Evolutionary conservation across 1,140 invertebrate species (phyloP), one percentile per base, ranked within the genome.

Genomic region (Calliopsis andreniformis): DNA sequence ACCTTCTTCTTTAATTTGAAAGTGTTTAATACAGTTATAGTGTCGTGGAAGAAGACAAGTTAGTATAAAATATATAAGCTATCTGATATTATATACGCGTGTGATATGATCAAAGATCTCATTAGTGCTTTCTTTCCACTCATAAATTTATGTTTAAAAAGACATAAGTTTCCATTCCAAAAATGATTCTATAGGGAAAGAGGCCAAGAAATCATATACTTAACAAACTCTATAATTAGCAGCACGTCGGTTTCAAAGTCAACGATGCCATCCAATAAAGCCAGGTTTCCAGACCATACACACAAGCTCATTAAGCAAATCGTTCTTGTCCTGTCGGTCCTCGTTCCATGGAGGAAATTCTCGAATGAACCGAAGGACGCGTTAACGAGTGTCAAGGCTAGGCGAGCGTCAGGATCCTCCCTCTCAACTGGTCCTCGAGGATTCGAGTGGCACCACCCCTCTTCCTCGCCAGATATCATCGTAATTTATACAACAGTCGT

Each of bases 401-500:
- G 10, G 30, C 43, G n/a, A 64, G 42, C 35, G 23, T 7, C 25
- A 30, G 12, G 42, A 16, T 73, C 16, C 3, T 25, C 20, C 32
- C 61, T 39, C 64, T 51, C 42, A n/a, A 28, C 35, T 59, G 45
- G 39, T 81, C 14, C 58, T 75, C 76, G 32, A 43, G 45, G 58
- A 69, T 64, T 64, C 68, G 63, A 68, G 68, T 59, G 55, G 72
- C 55, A 59, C 10, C 58, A 30, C n/a, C 35, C 39, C 58, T 25
- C 28, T 68, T 69, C 56, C 10, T 32, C 32, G 30, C 47, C 63
- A 80, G 83, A 84, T 85, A 85, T 81, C 75, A 76, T 81, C 82
- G 83, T 85, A 85, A 85, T 85, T 85, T 85, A 85, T 85, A 69
- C 78, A 72, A 58, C 64, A 51, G 63, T 78, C 78, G 68, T 84